Percentiles rank a stretch among this genome's conserved stretches.
These are phyloP conservation scores for Amblyteles armatorius DNA, from an alignment of 2,888 invertebrate genomes.

Conservation along the genomic window DNA sequence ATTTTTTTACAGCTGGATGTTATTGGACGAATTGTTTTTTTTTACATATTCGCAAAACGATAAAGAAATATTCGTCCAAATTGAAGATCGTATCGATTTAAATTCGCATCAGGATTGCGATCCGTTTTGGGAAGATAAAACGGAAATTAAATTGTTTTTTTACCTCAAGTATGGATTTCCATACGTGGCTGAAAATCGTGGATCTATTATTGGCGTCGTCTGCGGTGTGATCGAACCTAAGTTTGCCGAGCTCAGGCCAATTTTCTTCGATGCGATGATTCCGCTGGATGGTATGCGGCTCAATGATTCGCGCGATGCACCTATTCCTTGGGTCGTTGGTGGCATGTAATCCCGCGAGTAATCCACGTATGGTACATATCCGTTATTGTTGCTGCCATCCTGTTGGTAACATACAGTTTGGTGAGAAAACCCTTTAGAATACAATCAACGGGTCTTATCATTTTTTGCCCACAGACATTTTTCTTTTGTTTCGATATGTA, in stretches of 20 bases:
- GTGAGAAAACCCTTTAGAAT: not conserved
- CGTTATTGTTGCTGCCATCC: conserved; percentile 94
- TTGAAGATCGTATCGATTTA: no score
- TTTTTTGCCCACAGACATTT: not conserved
- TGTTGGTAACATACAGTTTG: conserved; percentile 80
- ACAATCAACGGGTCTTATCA: not conserved
- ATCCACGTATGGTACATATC: conserved; percentile 95
- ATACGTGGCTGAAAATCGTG: conserved; percentile 95
- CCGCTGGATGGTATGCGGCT: conserved; percentile 83
- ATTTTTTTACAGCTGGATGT: not conserved
- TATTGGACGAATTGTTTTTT: no score
- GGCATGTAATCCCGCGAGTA: conserved; percentile 96
- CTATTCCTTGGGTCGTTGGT: conserved; percentile 87
- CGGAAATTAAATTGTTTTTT: conserved; percentile 72
- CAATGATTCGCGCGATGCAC: conserved; percentile 82
- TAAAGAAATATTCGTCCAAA: not conserved
- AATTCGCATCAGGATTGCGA: no score
- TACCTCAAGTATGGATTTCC: conserved; percentile 95
- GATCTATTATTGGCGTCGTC: conserved; percentile 88
- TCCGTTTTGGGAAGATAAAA: not conserved
- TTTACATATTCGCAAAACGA: not conserved
- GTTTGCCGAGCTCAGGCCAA: conserved; percentile 83
- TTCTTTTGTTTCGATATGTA: not conserved
- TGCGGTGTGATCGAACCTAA: conserved; percentile 80
- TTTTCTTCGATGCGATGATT: conserved; percentile 82